Percentiles rank a stretch among this genome's conserved stretches.
These are phyloP conservation scores for Calliopum simillimum DNA, from an alignment of 2,888 invertebrate genomes.

Conservation along the genomic window DNA sequence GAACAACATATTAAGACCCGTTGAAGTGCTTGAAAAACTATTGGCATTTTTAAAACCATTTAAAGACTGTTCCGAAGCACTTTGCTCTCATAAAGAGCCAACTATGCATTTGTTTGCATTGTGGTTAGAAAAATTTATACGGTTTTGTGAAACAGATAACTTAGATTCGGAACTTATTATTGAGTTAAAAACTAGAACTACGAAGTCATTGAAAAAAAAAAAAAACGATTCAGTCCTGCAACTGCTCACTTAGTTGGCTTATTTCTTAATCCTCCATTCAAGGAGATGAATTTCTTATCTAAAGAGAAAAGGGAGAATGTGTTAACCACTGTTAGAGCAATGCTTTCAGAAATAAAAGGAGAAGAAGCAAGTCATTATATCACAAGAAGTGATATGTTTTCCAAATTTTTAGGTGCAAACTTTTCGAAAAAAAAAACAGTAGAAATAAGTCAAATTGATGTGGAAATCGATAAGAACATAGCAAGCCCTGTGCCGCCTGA, in stretches of 20 bases:
- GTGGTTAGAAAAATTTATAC: neutral
- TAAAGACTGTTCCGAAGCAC: neutral
- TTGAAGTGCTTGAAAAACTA: neutral
- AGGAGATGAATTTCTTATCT: neutral
- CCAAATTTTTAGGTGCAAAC: too few species aligned
- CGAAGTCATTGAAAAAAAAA: too few species aligned
- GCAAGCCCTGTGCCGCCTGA: too few species aligned
- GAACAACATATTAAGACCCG: neutral
- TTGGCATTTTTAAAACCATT: conserved; percentile 1
- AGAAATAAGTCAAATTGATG: too few species aligned
- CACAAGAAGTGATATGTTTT: too few species aligned
- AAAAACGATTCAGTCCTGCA: neutral
- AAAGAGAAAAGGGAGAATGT: neutral
- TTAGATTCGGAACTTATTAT: neutral
- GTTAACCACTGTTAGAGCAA: neutral
- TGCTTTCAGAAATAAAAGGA: neutral
- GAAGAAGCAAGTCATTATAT: neutral
- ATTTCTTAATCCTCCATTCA: conserved; percentile 1
- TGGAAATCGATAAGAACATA: too few species aligned
- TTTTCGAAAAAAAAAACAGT: too few species aligned
- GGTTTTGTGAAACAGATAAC: neutral
- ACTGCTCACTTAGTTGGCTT: neutral
- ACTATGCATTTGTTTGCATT: neutral
- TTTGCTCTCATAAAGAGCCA: neutral
- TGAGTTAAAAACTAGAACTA: too few species aligned